Base-by-base conservation (phyloP, 2,888 invertebrate genomes). In the Acrobasis consociella region DNA sequence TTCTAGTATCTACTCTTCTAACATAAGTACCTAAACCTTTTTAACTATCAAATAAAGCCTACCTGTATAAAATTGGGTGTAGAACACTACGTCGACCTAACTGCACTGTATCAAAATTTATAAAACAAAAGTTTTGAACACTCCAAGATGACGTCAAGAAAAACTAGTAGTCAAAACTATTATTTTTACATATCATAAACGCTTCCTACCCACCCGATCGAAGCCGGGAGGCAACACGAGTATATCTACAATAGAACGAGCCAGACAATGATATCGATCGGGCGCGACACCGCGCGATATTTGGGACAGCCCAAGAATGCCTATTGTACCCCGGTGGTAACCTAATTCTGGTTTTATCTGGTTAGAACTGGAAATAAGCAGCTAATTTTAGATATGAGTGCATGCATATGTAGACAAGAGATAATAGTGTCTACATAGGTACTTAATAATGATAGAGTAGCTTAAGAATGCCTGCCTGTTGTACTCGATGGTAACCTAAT, bases 191-290 rank as follows among this genome's bases (percentile, higher is more conserved):
- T 31, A 31, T 31, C 0, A 31, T 31, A 46, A 46, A 13, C n/a
- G n/a, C 10, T n/a, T 13, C 13, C n/a, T 37, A 31, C 31, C 38
- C n/a, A 3, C 38, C 38, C 38, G 15, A 11, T 5, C 16, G 11
- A 11, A 55, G 55, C 10, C 39, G 55, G 55, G 39, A 39, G 16
- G 39, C 55, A 38, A 15, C 38, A 55, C 53, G 9, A 9, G 53
- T 55, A 55, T 15, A 46, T 46, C 46, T 46, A 55, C 55, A 55
- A 39, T 39, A 31, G 64, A 39, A 73, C 66, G 72, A 65, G 72
- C 78, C 86, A 86, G 86, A 86, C 86, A 83, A 78, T 84, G 78
- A 64, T 86, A 86, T 86, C 80, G 86, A 86, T 86, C 85, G 68
- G 31, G 39, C 31, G 66, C 58, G 65, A 46, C 69, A 60, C 62